Base-by-base conservation (phyloP, 1,140 invertebrate species). In the Musca domestica region DNA sequence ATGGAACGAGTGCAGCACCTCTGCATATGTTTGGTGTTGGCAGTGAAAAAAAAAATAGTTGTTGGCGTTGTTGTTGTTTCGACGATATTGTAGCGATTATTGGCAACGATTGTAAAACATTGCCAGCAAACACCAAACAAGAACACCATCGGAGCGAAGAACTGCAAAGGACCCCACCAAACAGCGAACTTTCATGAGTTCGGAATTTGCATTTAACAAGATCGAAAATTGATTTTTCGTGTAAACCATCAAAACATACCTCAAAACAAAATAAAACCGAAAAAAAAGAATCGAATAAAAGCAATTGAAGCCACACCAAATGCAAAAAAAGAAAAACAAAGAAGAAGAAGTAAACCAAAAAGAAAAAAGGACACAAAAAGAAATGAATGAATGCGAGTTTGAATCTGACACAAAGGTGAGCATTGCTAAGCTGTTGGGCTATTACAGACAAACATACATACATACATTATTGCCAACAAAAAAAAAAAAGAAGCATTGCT, bases 181-280 rank as follows among this genome's bases (percentile, higher is more conserved):
- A 56, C 52, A 61, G n/a, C n/a, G n/a, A 61, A 61, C 56, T 61
- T 61, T 61, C 27, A 19, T 61, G 56, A 61, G 34, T 34, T 61
- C 19, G 64, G 64, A 65, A 65, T 65, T 65, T 65, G 64, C 64
- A 65, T 65, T 65, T 65, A 65, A 65, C 64, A 65, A 49, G 64
- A 65, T 65, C 64, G 64, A 65, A 65, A 65, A 65, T 65, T 65
- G 64, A 65, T 65, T 65, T 65, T 65, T 65, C 64, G 48, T 65
- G 64, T 65, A 47, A 65, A 65, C 64, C 64, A 51, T 61, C 56
- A 61, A 61, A 61, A 61, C 56, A 61, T 61, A 61, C 56, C 56
- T 61, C 27, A 61, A 61, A 58, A 15, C 15, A 58, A 58, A 27
- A 19, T n/a, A 34, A 61, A 30, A 58, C 0, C 14, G 19, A 34